Evolutionary conservation across 92 coral and sea anemone species (phyloP).

Genomic region (Chrysogorgia sp.): DNA sequence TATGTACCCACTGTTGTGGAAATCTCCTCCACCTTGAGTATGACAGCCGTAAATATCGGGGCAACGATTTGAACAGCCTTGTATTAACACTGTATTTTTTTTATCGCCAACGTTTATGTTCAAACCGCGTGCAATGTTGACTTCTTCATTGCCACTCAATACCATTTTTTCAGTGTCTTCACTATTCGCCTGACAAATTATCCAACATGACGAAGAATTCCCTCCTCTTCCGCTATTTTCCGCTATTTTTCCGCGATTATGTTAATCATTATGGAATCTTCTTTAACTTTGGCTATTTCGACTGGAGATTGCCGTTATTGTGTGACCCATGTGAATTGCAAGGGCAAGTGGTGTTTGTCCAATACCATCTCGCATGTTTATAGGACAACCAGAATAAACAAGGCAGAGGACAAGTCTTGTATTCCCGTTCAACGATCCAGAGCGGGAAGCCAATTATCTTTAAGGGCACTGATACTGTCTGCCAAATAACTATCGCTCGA

Average conservation of each 20-base stretch:
- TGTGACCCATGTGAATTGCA: not conserved
- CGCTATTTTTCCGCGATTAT: slow-evolving; percentile 4
- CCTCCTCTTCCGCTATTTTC: not conserved
- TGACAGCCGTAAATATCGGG: slow-evolving; percentile 42
- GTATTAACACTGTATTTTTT: slow-evolving; percentile 39
- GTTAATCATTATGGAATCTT: not conserved
- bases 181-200: not conserved
- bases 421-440: not conserved
- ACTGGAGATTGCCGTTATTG: not conserved
- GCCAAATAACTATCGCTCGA: no score
- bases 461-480: no score
- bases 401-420: not conserved
- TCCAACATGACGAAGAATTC: not conserved
- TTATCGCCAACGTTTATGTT: slow-evolving; percentile 49
- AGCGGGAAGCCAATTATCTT: no score
- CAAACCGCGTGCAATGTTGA: not conserved
- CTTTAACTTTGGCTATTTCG: slow-evolving; percentile 20
- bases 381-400: slow-evolving; percentile 18
- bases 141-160: no score
- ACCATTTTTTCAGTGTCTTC: not conserved
- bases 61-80: slow-evolving; percentile 34
- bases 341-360: slow-evolving; percentile 26
- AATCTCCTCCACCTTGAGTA: slow-evolving; percentile 43
- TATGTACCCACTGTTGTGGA: slow-evolving; percentile 25
- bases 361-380: slow-evolving; percentile 5